Base-by-base conservation (phyloP, 2,113 vertebrate genomes). In the Oryzias javanicus region DNA sequence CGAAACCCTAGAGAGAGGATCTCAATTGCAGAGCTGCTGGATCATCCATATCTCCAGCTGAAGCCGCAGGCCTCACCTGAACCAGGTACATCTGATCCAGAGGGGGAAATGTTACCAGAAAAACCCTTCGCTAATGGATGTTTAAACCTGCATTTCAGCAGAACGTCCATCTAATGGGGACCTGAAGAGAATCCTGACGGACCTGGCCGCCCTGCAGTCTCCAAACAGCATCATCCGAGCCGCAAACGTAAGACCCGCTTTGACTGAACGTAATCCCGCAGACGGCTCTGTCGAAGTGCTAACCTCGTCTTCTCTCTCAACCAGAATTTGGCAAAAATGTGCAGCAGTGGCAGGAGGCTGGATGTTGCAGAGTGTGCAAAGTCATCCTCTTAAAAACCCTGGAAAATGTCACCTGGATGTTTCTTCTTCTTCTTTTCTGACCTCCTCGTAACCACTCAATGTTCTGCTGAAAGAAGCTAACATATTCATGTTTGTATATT, bases 151-250 rank as follows among this genome's bases (percentile, higher is more conserved):
- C 44, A 2, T 1, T 55, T n/a, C 14, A 16, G 42, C 63, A 86
- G 86, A 79, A 49, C 53, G 5, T 61, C 57, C 73, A 4, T 72
- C 79, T 22, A 89, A 93, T 65, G 82, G 90, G 51, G 95, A 98
- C 82, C 89, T 99, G 72, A 91, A 94, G 81, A 91, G 86, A 69
- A 94, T 98, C 74, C 90, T 98, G 47, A 95, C 93, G 0, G 94
- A 98, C 44, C 92, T 99, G 1, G 93, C 95, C 60, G 94, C 89
- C 60, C 91, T 98, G 60, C 94, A 95, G 92, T 99, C 97, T 79
- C 96, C 96, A 52, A 96, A 94, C 84, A 97, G 94, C 76, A 97
- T 99, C 78, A 90, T 92, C 70, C 92, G 94, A 90, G 94, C 96
- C 80, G 94, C 95, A 2, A 94, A 91, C 81, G 97, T 99, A 85